Evolutionary conservation across 1,140 invertebrate genomes (phyloP), one percentile per base, ranked within the genome.

Genomic region (Nephila pilipes): DNA sequence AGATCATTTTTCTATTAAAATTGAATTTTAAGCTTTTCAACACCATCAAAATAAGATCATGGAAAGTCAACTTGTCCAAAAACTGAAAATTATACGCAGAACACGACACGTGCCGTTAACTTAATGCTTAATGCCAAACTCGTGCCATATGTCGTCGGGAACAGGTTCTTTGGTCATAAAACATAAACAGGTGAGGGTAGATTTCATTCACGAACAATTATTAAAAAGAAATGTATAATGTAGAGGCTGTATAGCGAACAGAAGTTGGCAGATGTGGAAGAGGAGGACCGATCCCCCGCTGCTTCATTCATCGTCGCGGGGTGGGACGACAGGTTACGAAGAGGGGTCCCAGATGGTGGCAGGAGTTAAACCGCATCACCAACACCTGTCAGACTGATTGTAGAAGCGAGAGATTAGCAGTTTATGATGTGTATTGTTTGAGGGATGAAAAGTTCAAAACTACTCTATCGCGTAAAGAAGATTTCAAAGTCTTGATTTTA

Each of bases 341-440:
- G n/a, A 85, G 55, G 87, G 20, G 60, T 1, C 63, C 87, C 87
- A 89, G 75, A 89, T 79, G 87, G 87, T 65, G n/a, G 25, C 65
- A 79, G 14, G 55, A 79, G 87, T 79, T 79, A 87, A 87, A 29
- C 60, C 36, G 22, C 58, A 60, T 22, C 36, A 29, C 29, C 32
- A 29, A 85, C 83, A 85, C 83, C 83, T 85, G 83, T 85, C 57
- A 12, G 46, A 58, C 57, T 58, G 10, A 12, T 58, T 75, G 32
- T 8, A 46, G 12, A 46, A 46, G 46, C 46, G 46, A 46, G 46
- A 46, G 46, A 10, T 46, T 6, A 46, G 6, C 46, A 1, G 46
- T 10, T 46, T 46, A n/a, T n/a, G n/a, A n/a, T n/a, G n/a, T n/a
- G n/a, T n/a, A n/a, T n/a, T n/a, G n/a, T n/a, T n/a, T n/a, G n/a